Percentiles rank a stretch among this genome's conserved stretches.
Conservation (phyloP, 1,140 invertebrate species). For the Penaeus japonicus region DNA sequence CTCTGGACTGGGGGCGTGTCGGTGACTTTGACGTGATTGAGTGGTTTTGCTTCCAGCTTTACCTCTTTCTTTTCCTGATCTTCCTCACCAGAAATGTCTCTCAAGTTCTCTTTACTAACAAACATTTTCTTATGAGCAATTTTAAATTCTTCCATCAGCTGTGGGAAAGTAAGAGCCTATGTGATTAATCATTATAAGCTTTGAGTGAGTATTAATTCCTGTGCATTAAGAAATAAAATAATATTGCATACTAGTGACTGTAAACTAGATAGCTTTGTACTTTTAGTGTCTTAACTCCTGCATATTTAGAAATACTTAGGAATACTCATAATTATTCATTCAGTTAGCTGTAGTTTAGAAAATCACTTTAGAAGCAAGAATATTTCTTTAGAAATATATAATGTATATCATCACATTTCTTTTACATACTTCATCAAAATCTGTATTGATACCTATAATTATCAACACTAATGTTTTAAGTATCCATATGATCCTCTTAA, state of each 20-base stretch:
- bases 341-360: no score
- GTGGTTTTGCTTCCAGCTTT: neutral
- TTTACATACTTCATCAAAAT: no score
- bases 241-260: neutral
- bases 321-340: no score
- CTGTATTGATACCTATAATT: no score
- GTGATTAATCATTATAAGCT: neutral
- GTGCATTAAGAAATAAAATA: neutral
- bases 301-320: no score
- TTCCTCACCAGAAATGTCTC: no score
- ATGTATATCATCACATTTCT: no score
- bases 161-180: slow-evolving; percentile 60
- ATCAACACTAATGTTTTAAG: no score
- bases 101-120: slow-evolving; percentile 62
- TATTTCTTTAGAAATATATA: no score
- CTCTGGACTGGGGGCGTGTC: neutral
- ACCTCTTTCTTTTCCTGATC: neutral
- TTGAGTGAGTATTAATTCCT: neutral
- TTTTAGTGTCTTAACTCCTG: no score
- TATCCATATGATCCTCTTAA: no score
- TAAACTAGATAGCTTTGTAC: neutral
- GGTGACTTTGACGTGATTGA: neutral
- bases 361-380: no score
- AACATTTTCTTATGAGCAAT: slow-evolving; percentile 86
- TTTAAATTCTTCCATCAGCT: slow-evolving; percentile 88